Evolutionary conservation across 2,888 invertebrate genomes (phyloP), one percentile per base, ranked within the genome.

Genomic region (Amaurobius ferox): DNA sequence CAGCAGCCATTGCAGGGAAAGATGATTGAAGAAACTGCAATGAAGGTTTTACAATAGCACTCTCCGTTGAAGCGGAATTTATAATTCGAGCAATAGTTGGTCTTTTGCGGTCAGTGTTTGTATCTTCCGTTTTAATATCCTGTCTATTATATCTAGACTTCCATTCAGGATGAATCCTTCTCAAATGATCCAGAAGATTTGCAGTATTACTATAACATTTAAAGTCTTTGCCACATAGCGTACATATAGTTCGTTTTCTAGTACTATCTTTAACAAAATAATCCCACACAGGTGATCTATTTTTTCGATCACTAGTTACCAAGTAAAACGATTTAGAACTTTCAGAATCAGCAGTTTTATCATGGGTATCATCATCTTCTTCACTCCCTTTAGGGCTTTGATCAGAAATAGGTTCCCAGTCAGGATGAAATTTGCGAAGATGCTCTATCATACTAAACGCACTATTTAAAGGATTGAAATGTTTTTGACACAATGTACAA

Each of bases 221-320:
- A 23, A 55, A 55, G 23, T 6, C 23, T 55, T 16, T 55, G 1
- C 23, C 23, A 23, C 55, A 55, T 23, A 55, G 19, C 55, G 23
- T 23, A 23, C 55, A 55, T 23, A 16, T 55, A 23, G 55, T 23
- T 23, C 23, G 55, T 23, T 55, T 55, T 23, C 55, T 19, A 16
- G 1, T 3, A 55, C 23, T 1, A 55, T 55, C 55, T 55, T 55
- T 55, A 3, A 55, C 11, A 55, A 55, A 55, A 23, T 23, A 19
- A 23, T 55, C 55, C 55, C 55, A 55, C 23, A 55, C 55, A 23
- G 55, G 55, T 19, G 55, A 55, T 55, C 55, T 55, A 23, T 55
- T 55, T 11, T 55, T 55, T 23, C 55, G 19, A 23, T 55, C 55
- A 23, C 5, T 7, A 23, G 19, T 19, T 55, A 55, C 23, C 2